phyloP scores from a whole-genome alignment of 92 coral and sea anemone genomes.

The Epizoanthus illoricatus region DNA sequence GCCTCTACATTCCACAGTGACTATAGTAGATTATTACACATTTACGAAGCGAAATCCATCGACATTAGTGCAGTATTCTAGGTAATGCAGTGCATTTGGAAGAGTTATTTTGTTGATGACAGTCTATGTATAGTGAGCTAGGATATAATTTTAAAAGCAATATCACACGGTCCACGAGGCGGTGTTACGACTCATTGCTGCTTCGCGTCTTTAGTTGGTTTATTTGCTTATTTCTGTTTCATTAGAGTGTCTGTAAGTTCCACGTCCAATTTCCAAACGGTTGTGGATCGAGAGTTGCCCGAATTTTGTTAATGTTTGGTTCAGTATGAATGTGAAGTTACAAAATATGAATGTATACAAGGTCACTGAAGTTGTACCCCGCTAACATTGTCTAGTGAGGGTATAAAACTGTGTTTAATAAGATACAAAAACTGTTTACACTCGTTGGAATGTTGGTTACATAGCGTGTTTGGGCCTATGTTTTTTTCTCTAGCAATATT shows the following conservation, averaged over 20 bases:
- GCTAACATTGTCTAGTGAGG: background rate
- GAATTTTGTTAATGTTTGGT: background rate
- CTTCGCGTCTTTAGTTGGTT: background rate
- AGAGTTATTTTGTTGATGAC: too few species aligned
- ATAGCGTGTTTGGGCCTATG: background rate
- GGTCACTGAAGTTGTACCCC: constrained; percentile 3
- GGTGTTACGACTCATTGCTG: background rate
- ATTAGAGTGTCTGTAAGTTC: constrained; percentile 39
- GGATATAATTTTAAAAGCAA: constrained; percentile 30
- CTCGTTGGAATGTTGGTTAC: background rate
- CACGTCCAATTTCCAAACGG: background rate
- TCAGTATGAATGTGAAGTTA: background rate
- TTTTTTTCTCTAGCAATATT: background rate
- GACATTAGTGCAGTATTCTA: background rate
- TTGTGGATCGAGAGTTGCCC: background rate
- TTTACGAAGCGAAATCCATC: background rate
- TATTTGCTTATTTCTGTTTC: constrained; percentile 3
- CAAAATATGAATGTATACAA: constrained; percentile 15
- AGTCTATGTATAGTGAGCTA: background rate
- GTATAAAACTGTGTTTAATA: background rate
- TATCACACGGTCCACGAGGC: background rate
- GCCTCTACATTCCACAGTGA: background rate
- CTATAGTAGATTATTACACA: background rate
- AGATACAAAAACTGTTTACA: background rate
- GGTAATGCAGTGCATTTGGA: background rate